A percentile compares a stretch with the other conserved stretches of the same genome.
Evolutionary conservation across 2,888 invertebrate genomes (phyloP).

Genomic region (Melinaea menophilus): DNA sequence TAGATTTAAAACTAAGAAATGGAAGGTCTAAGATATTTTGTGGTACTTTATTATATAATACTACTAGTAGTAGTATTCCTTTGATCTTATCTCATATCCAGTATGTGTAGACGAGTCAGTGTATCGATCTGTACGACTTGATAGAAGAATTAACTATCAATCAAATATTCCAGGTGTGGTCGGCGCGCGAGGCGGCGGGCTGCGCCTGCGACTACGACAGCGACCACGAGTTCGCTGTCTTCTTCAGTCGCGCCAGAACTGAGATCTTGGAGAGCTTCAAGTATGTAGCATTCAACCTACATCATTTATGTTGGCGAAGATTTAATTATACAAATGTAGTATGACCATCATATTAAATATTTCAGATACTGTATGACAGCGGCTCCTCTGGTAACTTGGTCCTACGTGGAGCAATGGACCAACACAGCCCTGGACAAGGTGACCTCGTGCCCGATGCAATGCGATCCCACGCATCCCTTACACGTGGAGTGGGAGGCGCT

Average conservation of each 20-base stretch:
- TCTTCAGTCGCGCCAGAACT: slow-evolving; percentile 88
- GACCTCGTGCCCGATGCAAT: slow-evolving; percentile 59
- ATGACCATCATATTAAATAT: no score
- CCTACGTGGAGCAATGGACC: slow-evolving; percentile 90
- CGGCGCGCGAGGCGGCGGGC: slow-evolving; percentile 69
- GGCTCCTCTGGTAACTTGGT: slow-evolving; percentile 89
- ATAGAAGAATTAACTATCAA: neutral
- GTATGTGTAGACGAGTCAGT: no score
- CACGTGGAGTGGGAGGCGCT: slow-evolving; percentile 93
- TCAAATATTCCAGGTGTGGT: slow-evolving; percentile 1
- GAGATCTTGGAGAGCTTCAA: slow-evolving; percentile 88
- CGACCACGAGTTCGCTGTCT: slow-evolving; percentile 93
- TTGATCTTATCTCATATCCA: no score
- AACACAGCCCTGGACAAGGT: slow-evolving; percentile 84
- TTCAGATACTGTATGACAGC: slow-evolving; percentile 86
- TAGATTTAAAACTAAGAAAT: no score
- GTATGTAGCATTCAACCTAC: slow-evolving; percentile 38
- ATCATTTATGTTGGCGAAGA: neutral
- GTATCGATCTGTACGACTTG: no score
- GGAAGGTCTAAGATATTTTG: no score
- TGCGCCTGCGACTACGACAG: slow-evolving; percentile 93
- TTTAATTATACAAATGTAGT: neutral
- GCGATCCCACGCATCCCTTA: slow-evolving; percentile 77
- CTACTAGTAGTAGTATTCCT: no score
- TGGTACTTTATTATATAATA: no score